Evolutionary conservation across 2,888 invertebrate species (phyloP).

Genomic region (Agrotis clavis): DNA sequence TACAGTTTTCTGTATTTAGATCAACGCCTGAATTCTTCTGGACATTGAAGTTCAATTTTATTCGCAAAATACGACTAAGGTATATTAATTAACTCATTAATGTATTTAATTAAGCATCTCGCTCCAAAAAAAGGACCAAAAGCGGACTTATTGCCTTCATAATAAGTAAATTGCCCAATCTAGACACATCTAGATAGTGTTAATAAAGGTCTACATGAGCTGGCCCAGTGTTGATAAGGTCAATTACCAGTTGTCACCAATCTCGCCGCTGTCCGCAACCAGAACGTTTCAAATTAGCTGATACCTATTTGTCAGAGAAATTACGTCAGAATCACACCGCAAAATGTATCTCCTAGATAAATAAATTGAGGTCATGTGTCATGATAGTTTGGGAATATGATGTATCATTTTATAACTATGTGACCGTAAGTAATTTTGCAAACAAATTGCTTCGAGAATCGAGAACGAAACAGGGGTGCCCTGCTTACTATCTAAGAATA

Average conservation of each 20-base stretch:
- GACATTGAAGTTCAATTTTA: too few relatives aligned
- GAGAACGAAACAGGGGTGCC: too few relatives aligned
- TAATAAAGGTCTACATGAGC: slow-evolving; percentile 28
- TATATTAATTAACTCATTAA: too few relatives aligned
- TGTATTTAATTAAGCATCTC: too few relatives aligned
- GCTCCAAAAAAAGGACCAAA: too few relatives aligned
- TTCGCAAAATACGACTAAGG: too few relatives aligned
- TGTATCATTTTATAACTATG: background rate
- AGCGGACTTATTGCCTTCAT: too few relatives aligned
- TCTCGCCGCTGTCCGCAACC: slow-evolving; percentile 48
- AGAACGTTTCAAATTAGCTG: slow-evolving; percentile 47
- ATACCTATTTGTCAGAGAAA: slow-evolving; percentile 18
- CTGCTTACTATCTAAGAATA: too few relatives aligned
- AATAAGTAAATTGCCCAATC: background rate
- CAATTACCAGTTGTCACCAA: slow-evolving; percentile 58
- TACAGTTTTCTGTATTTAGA: too few relatives aligned
- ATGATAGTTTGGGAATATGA: background rate
- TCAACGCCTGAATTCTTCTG: too few relatives aligned
- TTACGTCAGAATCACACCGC: slow-evolving; percentile 13
- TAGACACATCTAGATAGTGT: slow-evolving; percentile 4
- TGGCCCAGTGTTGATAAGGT: slow-evolving; percentile 50
- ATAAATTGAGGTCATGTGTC: slow-evolving; percentile 21
- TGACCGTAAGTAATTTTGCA: too few relatives aligned
- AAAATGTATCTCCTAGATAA: slow-evolving; percentile 11
- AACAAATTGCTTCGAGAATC: too few relatives aligned